Evolutionary conservation across 2,888 invertebrate species (phyloP), one percentile per base, ranked within the genome.

Genomic region (Epistrophe grossulariae): DNA sequence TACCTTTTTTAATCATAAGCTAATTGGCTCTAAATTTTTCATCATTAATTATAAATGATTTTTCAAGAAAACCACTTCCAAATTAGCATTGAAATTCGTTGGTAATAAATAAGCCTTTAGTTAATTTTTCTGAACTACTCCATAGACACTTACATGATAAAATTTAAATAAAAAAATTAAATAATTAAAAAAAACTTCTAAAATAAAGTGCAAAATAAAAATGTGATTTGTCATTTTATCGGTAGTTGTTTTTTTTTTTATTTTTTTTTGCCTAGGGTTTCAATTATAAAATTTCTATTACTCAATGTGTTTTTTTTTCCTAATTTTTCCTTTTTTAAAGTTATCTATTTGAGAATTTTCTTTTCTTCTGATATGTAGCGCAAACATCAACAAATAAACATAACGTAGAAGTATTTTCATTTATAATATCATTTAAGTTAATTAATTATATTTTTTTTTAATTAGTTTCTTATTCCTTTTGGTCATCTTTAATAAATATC

Each of bases 311-410:
- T n/a, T n/a, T 24, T 24, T 24, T 50, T 60, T 81, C 82, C 88
- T 62, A 78, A 88, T 89, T 89, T 89, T 89, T 89, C 84, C 35
- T 76, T 83, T 77, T 64, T 81, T 68, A 68, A 83, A 84, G 87
- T 82, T 89, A 90, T 89, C 90, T 84, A 80, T 83, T 84, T 84
- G 87, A 89, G 84, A 88, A 88, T 84, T 91, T 91, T 90, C 90
- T 91, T 91, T 90, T 90, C 91, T 91, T 91, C 91, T 92, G 92
- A 92, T 92, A 92, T 92, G 92, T 92, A 91, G 92, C 91, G 91
- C 92, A 92, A 92, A 92, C 92, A 92, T 92, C 91, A 92, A 92
- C 92, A 92, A 92, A 92, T 92, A 91, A 92, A 92, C 76, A 88
- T 82, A 80, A 85, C 85, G 79, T 82, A 87, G 68, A 80, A 83